These are phyloP conservation scores for Periophthalmus magnuspinnatus DNA, from an alignment of 2,797 vertebrate species.

Conservation along the genomic window DNA sequence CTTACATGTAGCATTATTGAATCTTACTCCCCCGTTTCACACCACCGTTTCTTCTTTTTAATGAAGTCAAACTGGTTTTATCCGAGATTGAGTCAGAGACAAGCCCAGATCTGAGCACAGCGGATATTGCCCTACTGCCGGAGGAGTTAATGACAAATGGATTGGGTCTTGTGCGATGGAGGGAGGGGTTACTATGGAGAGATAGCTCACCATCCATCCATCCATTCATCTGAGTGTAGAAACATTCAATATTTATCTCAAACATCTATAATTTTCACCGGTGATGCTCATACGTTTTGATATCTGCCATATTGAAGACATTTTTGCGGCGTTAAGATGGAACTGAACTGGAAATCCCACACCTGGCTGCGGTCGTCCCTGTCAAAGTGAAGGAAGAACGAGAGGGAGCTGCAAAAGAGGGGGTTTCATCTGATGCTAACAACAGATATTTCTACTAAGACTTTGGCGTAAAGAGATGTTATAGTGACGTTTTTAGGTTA, in stretches of 20 bases:
- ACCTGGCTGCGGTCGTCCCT: constrained; percentile 29
- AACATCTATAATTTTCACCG: constrained; percentile 18
- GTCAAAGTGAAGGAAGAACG: constrained; percentile 24
- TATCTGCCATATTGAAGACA: constrained; percentile 18
- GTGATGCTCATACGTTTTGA: constrained; percentile 23
- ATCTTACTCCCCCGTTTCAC: constrained; percentile 37
- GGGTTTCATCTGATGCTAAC: constrained; percentile 36
- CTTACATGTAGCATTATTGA: background rate
- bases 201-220: constrained; percentile 51
- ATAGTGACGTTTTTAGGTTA: background rate
- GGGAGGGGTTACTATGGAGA: constrained; percentile 33
- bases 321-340: constrained; percentile 26
- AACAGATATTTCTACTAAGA: constrained; percentile 7
- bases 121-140: constrained; percentile 62
- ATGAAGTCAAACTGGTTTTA: constrained; percentile 54
- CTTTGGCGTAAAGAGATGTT: background rate
- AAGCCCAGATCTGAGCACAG: constrained; percentile 33
- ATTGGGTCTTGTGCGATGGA: constrained; percentile 13
- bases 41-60: constrained; percentile 34
- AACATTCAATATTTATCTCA: constrained; percentile 30
- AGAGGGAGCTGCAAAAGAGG: constrained; percentile 24
- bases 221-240: constrained; percentile 36
- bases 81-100: constrained; percentile 54
- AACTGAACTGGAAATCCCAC: constrained; percentile 27
- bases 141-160: constrained; percentile 62